Conservation (phyloP, 2,797 vertebrate genomes). For the Acomys russatus region DNA sequence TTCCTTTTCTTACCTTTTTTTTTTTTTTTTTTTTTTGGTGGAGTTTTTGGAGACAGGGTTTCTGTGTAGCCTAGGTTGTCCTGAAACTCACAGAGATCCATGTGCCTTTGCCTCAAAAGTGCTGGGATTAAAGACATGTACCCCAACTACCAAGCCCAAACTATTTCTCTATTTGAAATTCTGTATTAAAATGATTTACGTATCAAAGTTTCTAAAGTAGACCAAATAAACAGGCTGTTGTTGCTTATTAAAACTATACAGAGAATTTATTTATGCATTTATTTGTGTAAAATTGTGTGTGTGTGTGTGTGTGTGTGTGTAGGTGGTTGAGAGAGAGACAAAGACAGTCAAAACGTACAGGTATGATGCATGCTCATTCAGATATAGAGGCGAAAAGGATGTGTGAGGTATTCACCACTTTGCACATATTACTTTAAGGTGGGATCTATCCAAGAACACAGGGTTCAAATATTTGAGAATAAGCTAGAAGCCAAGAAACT, state of each 20-base stretch:
- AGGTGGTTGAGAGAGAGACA: background rate
- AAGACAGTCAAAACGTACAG: background rate
- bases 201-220: slow-evolving; percentile 14
- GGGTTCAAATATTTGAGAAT: background rate
- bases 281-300: background rate
- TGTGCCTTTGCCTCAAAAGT: background rate
- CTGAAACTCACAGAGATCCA: background rate
- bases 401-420: background rate
- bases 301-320: background rate
- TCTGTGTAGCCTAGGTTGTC: background rate
- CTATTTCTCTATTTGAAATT: background rate
- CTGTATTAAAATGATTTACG: background rate
- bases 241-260: background rate
- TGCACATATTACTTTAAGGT: background rate
- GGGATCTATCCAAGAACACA: background rate
- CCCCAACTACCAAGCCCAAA: background rate
- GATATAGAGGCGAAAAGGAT: background rate
- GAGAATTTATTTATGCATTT: background rate
- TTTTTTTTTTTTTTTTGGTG: background rate
- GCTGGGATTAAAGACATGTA: background rate
- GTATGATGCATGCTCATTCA: background rate
- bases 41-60: background rate
- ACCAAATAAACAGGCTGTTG: background rate
- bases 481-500: background rate
- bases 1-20: background rate